Evolutionary conservation across 1,140 invertebrate species (phyloP).

Genomic region (Drosophila melanica): DNA sequence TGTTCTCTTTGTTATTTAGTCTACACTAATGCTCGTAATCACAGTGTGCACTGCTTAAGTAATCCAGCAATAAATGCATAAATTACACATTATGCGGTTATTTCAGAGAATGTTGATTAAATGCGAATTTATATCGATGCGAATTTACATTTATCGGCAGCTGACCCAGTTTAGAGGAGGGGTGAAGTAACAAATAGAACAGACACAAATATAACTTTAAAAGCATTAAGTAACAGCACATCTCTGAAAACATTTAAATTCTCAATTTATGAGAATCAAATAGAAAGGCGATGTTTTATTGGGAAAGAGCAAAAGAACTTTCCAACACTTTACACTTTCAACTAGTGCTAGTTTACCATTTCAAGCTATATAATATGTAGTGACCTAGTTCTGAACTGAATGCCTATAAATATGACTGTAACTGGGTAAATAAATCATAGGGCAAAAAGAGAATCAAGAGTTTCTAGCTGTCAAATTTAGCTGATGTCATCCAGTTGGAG

Average conservation of each 20-base stretch:
- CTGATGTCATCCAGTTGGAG: background rate
- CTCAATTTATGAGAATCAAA: background rate
- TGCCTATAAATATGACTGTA: too few relatives aligned
- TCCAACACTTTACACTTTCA: too few relatives aligned
- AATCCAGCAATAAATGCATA: conserved; percentile 27
- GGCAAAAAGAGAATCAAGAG: background rate
- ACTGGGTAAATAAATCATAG: background rate
- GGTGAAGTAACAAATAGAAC: too few relatives aligned
- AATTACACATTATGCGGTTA: conserved; percentile 25
- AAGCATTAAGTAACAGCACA: too few relatives aligned
- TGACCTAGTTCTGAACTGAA: too few relatives aligned
- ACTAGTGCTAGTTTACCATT: too few relatives aligned
- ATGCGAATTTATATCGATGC: conserved; percentile 23
- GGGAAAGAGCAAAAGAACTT: background rate
- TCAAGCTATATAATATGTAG: too few relatives aligned
- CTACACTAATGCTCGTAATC: conserved; percentile 6
- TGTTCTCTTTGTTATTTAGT: conserved; percentile 7
- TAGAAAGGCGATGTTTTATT: background rate
- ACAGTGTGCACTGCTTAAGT: conserved; percentile 24
- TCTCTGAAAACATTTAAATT: background rate
- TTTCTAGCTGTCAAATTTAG: conserved; percentile 16
- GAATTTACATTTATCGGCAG: conserved; percentile 12
- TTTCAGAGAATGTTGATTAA: conserved; percentile 29
- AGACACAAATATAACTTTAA: background rate
- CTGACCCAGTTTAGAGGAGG: conserved; percentile 5